Conservation (phyloP, 92 coral and sea anemone genomes). For the Scolanthus callimorphus region DNA sequence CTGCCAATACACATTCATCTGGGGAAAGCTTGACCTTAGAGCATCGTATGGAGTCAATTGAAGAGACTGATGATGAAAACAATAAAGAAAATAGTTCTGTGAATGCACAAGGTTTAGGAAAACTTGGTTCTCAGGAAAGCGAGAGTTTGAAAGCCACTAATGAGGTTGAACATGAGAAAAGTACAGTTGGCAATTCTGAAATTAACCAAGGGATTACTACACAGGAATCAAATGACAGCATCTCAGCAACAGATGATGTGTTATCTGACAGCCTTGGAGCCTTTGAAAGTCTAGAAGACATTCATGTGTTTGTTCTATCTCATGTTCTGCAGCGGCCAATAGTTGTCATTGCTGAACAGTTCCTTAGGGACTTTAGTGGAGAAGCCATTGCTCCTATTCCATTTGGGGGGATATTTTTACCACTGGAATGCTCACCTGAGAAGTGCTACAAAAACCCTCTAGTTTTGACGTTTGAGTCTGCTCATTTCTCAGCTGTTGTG, state of each 20-base stretch:
- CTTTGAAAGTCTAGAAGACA: constrained; percentile 93
- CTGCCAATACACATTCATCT: neutral
- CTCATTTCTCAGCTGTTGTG: constrained; percentile 92
- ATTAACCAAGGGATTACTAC: neutral
- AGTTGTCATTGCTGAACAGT: constrained; percentile 76
- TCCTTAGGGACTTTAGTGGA: constrained; percentile 84
- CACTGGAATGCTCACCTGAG: constrained; percentile 78
- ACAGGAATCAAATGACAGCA: neutral
- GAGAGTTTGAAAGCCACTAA: neutral
- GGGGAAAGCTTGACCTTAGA: constrained; percentile 39
- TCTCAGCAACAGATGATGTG: constrained; percentile 11
- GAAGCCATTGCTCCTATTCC: constrained; percentile 95
- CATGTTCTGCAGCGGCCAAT: constrained; percentile 93
- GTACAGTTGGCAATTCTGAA: neutral
- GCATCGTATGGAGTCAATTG: constrained; percentile 4
- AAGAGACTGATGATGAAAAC: neutral
- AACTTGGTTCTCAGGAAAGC: neutral
- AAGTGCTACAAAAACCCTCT: constrained; percentile 71
- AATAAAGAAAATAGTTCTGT: neutral
- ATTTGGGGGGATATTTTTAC: constrained; percentile 93
- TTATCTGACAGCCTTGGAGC: constrained; percentile 49
- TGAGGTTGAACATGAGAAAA: neutral
- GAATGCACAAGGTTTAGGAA: neutral
- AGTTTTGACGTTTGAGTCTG: constrained; percentile 84
- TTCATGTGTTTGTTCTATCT: constrained; percentile 90